Evolutionary conservation across 2,888 invertebrate genomes (phyloP), one percentile per base, ranked within the genome.

Genomic region (Neocrepidodera transversa): DNA sequence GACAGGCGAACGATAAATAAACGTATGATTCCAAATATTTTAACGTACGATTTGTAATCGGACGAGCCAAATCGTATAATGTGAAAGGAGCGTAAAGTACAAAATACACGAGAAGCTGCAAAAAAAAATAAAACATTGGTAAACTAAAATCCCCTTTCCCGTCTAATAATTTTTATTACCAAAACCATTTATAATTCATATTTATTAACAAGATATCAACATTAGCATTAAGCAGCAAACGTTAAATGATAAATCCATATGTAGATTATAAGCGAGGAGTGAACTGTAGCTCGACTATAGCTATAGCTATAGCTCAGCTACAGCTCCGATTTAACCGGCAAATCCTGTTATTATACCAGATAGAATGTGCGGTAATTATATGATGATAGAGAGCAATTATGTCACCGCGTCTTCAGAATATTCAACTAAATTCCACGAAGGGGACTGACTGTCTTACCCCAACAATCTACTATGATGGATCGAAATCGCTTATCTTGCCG

Each of bases 171-270:
- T n/a, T n/a, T n/a, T n/a, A n/a, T n/a, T n/a, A n/a, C n/a, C n/a
- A n/a, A n/a, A n/a, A n/a, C n/a, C n/a, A n/a, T n/a, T n/a, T n/a
- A n/a, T n/a, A n/a, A n/a, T n/a, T n/a, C n/a, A n/a, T n/a, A n/a
- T n/a, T n/a, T n/a, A n/a, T n/a, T n/a, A n/a, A n/a, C n/a, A n/a
- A n/a, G n/a, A n/a, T n/a, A n/a, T n/a, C n/a, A 13, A 32, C 43
- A 26, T 43, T 43, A 43, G 14, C 23, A 26, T 43, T 45, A 45
- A 45, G 26, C 26, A 45, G 45, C 13, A 45, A 26, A 45, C 13
- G 71, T 70, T 74, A 73, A 76, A 75, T 74, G 73, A 73, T 75
- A 73, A 76, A 76, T 76, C 76, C 76, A 75, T 76, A 76, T 76
- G 74, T 73, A 75, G 74, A 75, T 75, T 73, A 73, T 73, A 67